These are phyloP conservation scores for Tillus elongatus DNA, from an alignment of 2,888 invertebrate species.

Conservation along the genomic window DNA sequence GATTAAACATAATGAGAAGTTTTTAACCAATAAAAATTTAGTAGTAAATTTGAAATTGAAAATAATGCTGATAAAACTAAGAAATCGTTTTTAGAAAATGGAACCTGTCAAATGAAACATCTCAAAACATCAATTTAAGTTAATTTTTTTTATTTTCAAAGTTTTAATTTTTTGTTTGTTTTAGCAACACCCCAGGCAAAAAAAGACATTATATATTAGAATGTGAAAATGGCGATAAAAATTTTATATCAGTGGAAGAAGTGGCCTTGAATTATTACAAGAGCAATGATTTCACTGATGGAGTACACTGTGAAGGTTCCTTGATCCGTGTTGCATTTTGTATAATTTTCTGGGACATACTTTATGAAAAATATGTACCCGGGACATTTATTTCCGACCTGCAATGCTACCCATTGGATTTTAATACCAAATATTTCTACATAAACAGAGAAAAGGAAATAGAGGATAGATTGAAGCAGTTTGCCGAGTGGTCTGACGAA, in stretches of 20 bases:
- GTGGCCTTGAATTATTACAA: conserved; percentile 47
- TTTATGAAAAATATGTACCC: conserved; percentile 50
- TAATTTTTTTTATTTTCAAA: too few species aligned
- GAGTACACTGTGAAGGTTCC: conserved; percentile 37
- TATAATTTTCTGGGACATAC: conserved; percentile 68
- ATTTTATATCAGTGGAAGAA: conserved; percentile 48
- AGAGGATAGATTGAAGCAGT: conserved; percentile 44
- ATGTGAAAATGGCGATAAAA: conserved; percentile 31
- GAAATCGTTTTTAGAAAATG: too few species aligned
- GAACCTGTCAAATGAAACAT: too few species aligned
- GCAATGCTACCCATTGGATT: conserved; percentile 65
- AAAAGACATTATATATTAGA: conserved; percentile 32
- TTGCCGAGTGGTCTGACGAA: conserved; percentile 39
- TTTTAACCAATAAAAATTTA: too few species aligned
- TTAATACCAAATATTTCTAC: conserved; percentile 59
- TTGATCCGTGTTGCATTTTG: conserved; percentile 29
- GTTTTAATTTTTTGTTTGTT: too few species aligned
- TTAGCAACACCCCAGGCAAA: too few species aligned
- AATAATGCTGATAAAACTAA: too few species aligned
- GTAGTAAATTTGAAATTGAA: too few species aligned
- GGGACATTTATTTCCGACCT: conserved; percentile 54
- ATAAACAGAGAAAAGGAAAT: conserved; percentile 51
- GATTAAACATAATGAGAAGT: too few species aligned
- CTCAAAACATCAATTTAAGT: too few species aligned
- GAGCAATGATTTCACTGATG: conserved; percentile 42